A percentile compares a stretch with the other conserved stretches of the same genome.
Evolutionary conservation across 2,113 vertebrate genomes (phyloP).

Genomic region (Lagenorhynchus albirostris): DNA sequence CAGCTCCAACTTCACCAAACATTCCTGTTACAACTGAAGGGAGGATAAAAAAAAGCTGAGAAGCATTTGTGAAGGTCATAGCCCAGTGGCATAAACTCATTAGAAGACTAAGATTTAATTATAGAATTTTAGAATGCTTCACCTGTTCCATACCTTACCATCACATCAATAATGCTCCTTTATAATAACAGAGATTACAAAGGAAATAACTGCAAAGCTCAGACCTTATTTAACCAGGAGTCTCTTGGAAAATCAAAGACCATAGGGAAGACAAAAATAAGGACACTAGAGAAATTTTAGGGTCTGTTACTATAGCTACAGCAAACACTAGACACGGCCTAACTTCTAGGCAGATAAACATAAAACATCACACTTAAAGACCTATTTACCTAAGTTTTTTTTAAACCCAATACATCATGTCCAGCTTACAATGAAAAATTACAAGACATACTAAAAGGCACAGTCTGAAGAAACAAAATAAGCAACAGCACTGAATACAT

Average conservation of each 20-base stretch:
- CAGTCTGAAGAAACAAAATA: neutral
- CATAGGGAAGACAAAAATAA: neutral
- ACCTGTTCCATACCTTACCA: neutral
- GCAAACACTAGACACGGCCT: neutral
- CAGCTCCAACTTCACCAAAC: neutral
- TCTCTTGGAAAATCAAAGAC: neutral
- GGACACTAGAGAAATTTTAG: neutral
- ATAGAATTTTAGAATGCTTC: neutral
- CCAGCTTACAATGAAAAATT: neutral
- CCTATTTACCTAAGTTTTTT: neutral
- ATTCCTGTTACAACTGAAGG: neutral
- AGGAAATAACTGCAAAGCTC: neutral
- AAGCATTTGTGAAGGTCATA: neutral
- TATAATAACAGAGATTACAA: neutral
- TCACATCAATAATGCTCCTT: neutral
- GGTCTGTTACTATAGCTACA: neutral
- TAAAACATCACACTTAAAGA: neutral
- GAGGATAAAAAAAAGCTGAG: neutral
- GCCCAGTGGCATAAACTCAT: neutral
- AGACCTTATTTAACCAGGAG: neutral
- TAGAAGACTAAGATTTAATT: neutral
- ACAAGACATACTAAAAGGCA: neutral
- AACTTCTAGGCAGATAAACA: neutral
- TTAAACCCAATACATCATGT: neutral
- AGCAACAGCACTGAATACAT: neutral